These are phyloP conservation scores for Seriola rivoliana DNA, from an alignment of 2,113 vertebrate genomes.

Conservation along the genomic window DNA sequence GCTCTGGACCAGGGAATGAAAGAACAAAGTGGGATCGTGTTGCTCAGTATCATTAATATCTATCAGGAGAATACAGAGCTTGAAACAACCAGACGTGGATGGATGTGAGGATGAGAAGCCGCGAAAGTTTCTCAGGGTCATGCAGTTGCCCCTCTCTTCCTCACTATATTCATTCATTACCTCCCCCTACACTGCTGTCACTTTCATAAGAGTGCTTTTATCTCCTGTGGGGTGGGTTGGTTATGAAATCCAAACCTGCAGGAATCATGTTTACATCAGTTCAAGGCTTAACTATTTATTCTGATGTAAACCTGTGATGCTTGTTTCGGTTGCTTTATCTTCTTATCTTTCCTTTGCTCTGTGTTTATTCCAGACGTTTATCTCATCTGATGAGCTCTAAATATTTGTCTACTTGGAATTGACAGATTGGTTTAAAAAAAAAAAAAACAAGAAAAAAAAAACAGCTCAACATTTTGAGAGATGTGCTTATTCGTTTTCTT, in stretches of 20 bases:
- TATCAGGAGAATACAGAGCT: conserved; percentile 36
- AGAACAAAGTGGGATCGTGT: conserved; percentile 56
- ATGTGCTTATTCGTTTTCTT: background rate
- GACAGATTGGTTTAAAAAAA: background rate
- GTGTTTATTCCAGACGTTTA: background rate
- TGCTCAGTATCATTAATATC: conserved; percentile 67
- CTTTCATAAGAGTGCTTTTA: conserved; percentile 24
- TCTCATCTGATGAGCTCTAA: background rate
- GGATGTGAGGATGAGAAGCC: conserved; percentile 40
- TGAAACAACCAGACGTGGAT: conserved; percentile 44
- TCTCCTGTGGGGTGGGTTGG: conserved; percentile 22
- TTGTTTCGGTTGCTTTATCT: background rate
- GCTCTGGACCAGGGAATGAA: conserved; percentile 23
- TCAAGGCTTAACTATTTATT: conserved; percentile 25
- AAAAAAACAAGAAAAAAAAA: no score
- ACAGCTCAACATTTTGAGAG: background rate
- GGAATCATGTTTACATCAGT: conserved; percentile 27
- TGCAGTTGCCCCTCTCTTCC: conserved; percentile 25
- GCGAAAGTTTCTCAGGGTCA: conserved; percentile 41
- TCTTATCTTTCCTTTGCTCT: background rate
- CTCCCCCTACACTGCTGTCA: conserved; percentile 51
- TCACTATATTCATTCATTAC: conserved; percentile 56
- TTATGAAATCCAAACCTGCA: conserved; percentile 46
- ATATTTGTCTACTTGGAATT: conserved; percentile 2
- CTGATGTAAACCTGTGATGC: conserved; percentile 3